These are phyloP conservation scores for Prunella strophiata DNA, from an alignment of 2,797 vertebrate species.

Conservation along the genomic window DNA sequence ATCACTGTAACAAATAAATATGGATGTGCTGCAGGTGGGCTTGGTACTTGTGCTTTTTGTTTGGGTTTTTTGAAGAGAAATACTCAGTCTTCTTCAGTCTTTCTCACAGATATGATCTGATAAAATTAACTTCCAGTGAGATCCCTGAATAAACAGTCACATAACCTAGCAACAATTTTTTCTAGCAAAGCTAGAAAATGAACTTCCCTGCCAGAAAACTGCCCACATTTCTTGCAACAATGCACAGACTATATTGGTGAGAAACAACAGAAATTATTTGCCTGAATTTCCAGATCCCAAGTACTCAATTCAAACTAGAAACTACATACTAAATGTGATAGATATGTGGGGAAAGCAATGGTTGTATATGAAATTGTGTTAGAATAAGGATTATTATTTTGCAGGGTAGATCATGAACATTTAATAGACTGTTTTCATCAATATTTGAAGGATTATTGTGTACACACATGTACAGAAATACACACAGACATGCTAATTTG, in stretches of 20 bases:
- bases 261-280: not conserved
- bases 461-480: not conserved
- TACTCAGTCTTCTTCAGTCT: not conserved
- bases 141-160: not conserved
- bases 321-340: not conserved
- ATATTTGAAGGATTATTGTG: not conserved
- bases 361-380: not conserved
- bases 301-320: not conserved
- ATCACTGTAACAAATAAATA: slow-evolving; percentile 10
- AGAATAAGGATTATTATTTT: not conserved
- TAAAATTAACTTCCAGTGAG: not conserved
- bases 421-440: not conserved
- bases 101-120: not conserved
- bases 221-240: not conserved
- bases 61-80: not conserved
- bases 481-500: not conserved
- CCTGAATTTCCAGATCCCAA: not conserved
- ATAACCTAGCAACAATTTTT: not conserved
- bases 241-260: not conserved
- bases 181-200: not conserved
- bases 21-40: not conserved
- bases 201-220: not conserved
- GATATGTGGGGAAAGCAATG: not conserved
- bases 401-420: not conserved
- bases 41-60: not conserved